Base-by-base conservation (phyloP, 2,113 vertebrate species). In the Cnemophilus loriae region DNA sequence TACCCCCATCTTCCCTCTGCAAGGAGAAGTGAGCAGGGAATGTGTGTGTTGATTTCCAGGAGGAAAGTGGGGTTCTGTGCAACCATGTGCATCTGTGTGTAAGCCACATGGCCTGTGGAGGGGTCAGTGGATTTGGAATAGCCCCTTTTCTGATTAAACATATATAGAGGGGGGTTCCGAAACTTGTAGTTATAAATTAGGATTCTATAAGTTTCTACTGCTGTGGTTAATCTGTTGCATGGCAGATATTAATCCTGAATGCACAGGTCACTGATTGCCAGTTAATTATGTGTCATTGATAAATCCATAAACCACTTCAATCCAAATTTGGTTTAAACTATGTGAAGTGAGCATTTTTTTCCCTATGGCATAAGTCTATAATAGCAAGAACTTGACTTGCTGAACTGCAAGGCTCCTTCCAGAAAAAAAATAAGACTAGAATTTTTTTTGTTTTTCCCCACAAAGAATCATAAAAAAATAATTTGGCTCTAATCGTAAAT, bases 221-320 rank as follows among this genome's bases (percentile, higher is more conserved):
- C n/a, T 69, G 23, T 28, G 17, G n/a, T 73, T 76, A 56, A 18
- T 44, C 57, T 80, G 21, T 30, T 77, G 22, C 42, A 24, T 27
- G 13, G 24, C 15, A 88, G 68, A 55, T 88, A 50, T 44, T 70
- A 89, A 84, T 74, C 23, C 69, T 65, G 23, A 89, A 42, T 1
- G 7, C 32, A 71, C 33, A 70, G 73, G 50, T 87, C 77, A 89
- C 60, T 84, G 60, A 46, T 70, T 78, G 26, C 55, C 60, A 87
- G 42, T 89, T 93, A 94, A 93, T 91, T 89, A 84, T 42, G 37
- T 57, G 50, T 33, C 26, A 81, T 9, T 77, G 64, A 87, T 91
- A 93, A 95, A 96, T 89, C 84, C 60, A 91, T 90, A 91, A 92
- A 70, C 7, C 27, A 39, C 35, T 92, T 95, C 70, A 85, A 33